Evolutionary conservation across 2,113 vertebrate species (phyloP).

Genomic region (Synchiropus splendidus): DNA sequence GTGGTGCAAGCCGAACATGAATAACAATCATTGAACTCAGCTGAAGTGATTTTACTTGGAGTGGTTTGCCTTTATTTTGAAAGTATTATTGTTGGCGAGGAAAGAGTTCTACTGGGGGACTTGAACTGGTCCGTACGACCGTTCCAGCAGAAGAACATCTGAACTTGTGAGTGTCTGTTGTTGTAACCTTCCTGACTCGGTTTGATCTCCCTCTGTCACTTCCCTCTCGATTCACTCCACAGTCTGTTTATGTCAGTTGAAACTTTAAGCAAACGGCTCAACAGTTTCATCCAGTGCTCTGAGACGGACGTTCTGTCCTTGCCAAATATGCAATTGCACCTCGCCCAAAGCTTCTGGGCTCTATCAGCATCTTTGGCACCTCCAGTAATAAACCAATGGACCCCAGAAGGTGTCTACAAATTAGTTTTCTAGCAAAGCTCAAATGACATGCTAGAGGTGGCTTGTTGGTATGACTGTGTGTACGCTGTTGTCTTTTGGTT

Average conservation of each 20-base stretch:
- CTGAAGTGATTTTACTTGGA: slow-evolving; percentile 74
- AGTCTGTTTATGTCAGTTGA: background rate
- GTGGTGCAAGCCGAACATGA: slow-evolving; percentile 54
- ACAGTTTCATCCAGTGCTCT: background rate
- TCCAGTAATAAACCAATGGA: slow-evolving; percentile 13
- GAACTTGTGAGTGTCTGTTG: slow-evolving; percentile 65
- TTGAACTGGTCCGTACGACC: slow-evolving; percentile 53
- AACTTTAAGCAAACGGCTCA: background rate
- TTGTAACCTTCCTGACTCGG: slow-evolving; percentile 58
- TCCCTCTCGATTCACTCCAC: slow-evolving; percentile 7
- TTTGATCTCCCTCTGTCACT: slow-evolving; percentile 27
- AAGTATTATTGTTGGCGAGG: slow-evolving; percentile 71
- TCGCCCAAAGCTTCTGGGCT: slow-evolving; percentile 18
- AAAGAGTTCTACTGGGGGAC: slow-evolving; percentile 60
- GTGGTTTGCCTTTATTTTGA: slow-evolving; percentile 67
- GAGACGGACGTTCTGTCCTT: slow-evolving; percentile 1
- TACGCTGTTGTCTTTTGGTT: background rate
- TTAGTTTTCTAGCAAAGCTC: too few relatives aligned
- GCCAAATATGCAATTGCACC: slow-evolving; percentile 10
- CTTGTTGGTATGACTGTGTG: too few relatives aligned
- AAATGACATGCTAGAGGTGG: too few relatives aligned
- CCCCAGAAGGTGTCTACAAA: slow-evolving; percentile 21
- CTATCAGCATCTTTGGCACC: slow-evolving; percentile 6
- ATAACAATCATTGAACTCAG: slow-evolving; percentile 67
- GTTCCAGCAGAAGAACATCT: slow-evolving; percentile 67